Evolutionary conservation across 2,113 vertebrate genomes (phyloP).

Genomic region (Platysternon megacephalum): DNA sequence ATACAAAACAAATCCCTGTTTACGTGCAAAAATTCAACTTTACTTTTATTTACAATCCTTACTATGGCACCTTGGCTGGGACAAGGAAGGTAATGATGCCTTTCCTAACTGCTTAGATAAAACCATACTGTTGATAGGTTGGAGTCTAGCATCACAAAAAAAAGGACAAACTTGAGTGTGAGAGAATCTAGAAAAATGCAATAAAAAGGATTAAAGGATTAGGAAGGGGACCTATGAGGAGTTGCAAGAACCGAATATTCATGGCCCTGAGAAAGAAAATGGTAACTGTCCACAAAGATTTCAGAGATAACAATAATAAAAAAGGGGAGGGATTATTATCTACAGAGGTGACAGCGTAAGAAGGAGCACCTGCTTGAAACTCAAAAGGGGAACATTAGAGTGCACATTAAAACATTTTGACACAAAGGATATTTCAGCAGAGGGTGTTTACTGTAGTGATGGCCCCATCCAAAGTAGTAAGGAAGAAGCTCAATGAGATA

Average conservation of each 20-base stretch:
- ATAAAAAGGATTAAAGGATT: neutral
- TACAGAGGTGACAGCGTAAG: neutral
- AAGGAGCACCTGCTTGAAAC: neutral
- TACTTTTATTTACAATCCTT: neutral
- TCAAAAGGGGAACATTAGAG: neutral
- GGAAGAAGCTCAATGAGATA: neutral
- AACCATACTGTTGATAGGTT: neutral
- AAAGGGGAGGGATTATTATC: neutral
- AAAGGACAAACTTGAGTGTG: neutral
- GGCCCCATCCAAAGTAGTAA: neutral
- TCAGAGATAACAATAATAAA: neutral
- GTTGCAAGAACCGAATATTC: neutral
- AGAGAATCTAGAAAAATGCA: neutral
- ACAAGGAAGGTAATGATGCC: neutral
- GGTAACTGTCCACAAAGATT: neutral
- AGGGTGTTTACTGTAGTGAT: neutral
- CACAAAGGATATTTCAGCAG: neutral
- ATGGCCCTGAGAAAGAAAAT: neutral
- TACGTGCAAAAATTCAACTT: neutral
- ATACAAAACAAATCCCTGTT: neutral
- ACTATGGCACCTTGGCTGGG: neutral
- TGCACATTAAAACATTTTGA: neutral
- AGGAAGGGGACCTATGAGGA: neutral
- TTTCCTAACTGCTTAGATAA: neutral
- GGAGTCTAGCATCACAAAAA: neutral